phyloP scores from a whole-genome alignment of 2,888 invertebrate species.

The Caenorhabditis macrosperma region DNA sequence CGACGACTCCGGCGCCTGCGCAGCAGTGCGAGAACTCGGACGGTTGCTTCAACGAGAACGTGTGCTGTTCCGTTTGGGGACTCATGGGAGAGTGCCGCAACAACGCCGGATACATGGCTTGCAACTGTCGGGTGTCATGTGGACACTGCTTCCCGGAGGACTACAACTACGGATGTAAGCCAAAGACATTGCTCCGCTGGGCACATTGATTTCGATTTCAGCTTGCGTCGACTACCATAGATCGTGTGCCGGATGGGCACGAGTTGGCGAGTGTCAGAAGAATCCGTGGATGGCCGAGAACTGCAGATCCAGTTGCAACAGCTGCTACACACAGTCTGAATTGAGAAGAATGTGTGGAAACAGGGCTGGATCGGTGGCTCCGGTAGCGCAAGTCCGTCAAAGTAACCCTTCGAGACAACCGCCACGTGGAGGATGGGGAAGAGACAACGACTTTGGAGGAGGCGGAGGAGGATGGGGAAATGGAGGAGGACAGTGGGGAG shows the following conservation, averaged over 20 bases:
- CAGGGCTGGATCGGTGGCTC: conserved; percentile 45
- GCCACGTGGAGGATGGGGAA: conserved; percentile 49
- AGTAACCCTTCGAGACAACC: conserved; percentile 34
- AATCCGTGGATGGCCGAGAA: conserved; percentile 78
- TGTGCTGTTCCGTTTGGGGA: conserved; percentile 75
- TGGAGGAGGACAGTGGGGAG: conserved; percentile 41
- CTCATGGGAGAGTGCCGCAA: conserved; percentile 64
- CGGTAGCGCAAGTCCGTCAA: conserved; percentile 45
- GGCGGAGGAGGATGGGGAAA: conserved; percentile 31
- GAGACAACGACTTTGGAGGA: conserved; percentile 28
- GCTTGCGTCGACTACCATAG: conserved; percentile 72
- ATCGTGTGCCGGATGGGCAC: conserved; percentile 71
- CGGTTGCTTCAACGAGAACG: conserved; percentile 78
- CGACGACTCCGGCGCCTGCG: conserved; percentile 47
- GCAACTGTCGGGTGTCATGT: conserved; percentile 79
- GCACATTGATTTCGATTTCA: conserved; percentile 11
- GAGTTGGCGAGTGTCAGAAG: conserved; percentile 72
- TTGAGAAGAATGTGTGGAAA: conserved; percentile 61
- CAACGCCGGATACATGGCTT: conserved; percentile 76
- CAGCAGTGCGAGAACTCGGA: conserved; percentile 67
- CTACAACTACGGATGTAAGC: conserved; percentile 74
- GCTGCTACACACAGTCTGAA: conserved; percentile 64
- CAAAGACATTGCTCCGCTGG: background rate
- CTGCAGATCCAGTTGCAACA: conserved; percentile 67
- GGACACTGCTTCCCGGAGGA: conserved; percentile 76